phyloP scores from a whole-genome alignment of 2,888 invertebrate species.

The Sesia bembeciformis region DNA sequence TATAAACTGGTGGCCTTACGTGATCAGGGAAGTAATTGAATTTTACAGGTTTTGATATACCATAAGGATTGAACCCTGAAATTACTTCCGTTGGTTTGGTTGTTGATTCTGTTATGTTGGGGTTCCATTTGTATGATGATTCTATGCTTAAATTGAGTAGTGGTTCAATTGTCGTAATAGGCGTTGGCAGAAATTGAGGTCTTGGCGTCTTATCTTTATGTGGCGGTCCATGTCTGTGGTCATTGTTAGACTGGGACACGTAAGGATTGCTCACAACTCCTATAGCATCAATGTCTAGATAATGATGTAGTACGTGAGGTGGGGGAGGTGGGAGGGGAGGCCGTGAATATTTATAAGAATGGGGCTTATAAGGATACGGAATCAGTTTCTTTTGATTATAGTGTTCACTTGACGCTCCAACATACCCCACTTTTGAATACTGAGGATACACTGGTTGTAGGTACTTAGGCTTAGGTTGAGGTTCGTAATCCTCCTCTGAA shows the following conservation, averaged over 20 bases:
- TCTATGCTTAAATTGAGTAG: conserved; percentile 27
- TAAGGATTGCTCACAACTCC: conserved; percentile 19
- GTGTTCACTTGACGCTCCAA: conserved; percentile 31
- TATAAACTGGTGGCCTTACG: conserved; percentile 57
- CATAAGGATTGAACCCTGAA: conserved; percentile 29
- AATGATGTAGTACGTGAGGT: conserved; percentile 27
- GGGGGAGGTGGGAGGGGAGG: conserved; percentile 36
- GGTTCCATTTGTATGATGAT: conserved; percentile 19
- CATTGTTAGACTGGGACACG: conserved; percentile 19
- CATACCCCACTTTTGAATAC: conserved; percentile 38
- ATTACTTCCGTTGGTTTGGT: conserved; percentile 32
- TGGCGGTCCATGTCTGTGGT: conserved; percentile 31
- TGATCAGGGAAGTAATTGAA: conserved; percentile 45
- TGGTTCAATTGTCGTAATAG: conserved; percentile 10
- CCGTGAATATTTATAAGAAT: conserved; percentile 31
- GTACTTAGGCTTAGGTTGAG: conserved; percentile 17
- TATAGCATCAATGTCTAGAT: conserved; percentile 22
- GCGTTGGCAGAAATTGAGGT: conserved; percentile 21
- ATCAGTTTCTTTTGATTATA: conserved; percentile 36
- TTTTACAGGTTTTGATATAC: conserved; percentile 35
- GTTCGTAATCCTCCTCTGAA: conserved; percentile 33
- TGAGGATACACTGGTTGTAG: conserved; percentile 23
- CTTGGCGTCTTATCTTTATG: conserved; percentile 41
- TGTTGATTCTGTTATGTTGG: conserved; percentile 28
- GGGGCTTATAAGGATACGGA: conserved; percentile 36